phyloP scores from a whole-genome alignment of 2,113 vertebrate species.

The Aviceda subcristata region DNA sequence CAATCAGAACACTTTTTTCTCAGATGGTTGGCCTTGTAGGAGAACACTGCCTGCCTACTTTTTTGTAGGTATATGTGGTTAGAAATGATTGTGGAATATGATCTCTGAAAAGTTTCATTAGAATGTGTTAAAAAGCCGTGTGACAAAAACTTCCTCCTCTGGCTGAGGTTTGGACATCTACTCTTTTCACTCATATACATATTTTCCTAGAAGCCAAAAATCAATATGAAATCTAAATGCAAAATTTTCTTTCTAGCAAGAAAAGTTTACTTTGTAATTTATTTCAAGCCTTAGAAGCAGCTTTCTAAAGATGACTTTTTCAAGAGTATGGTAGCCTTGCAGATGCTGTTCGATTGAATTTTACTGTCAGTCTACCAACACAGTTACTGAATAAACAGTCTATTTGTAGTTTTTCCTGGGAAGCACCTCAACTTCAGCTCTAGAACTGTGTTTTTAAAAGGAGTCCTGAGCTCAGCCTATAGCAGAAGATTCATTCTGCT shows the following conservation, averaged over 20 bases:
- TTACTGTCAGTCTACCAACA: background rate
- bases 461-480: background rate
- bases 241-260: background rate
- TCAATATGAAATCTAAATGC: background rate
- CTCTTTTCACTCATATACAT: background rate
- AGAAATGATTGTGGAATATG: background rate
- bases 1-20: background rate
- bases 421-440: background rate
- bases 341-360: background rate
- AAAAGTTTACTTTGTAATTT: background rate
- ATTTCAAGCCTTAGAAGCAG: background rate
- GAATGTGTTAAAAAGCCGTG: background rate
- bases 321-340: background rate
- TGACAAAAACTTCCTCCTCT: background rate
- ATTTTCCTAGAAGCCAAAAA: background rate
- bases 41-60: background rate
- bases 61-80: background rate
- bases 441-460: background rate
- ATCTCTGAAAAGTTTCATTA: background rate
- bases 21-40: background rate
- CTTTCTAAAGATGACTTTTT: background rate
- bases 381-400: background rate
- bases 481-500: background rate
- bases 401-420: background rate
- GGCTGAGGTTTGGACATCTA: background rate